phyloP scores from a whole-genome alignment of 1,140 invertebrate genomes.

The Drosophila sucinea region DNA sequence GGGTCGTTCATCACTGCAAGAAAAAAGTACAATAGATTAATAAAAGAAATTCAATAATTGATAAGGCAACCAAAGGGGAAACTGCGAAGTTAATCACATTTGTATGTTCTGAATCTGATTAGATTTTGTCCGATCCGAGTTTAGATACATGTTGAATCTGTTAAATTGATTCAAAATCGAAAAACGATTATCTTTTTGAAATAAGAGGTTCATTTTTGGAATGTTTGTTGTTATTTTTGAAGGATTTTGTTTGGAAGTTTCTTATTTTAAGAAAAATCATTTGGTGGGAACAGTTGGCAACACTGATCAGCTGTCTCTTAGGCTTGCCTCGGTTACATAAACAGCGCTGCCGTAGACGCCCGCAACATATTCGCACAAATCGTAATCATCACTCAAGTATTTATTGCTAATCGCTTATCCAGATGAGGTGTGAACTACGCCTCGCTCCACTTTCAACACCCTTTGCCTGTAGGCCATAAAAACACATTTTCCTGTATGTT shows the following conservation, averaged over 20 bases:
- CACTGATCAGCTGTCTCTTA: conserved; percentile 28
- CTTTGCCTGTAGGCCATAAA: conserved; percentile 4
- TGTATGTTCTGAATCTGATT: not conserved
- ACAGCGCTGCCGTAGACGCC: conserved; percentile 2
- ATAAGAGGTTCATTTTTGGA: not conserved
- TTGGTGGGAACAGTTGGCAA: conserved; percentile 25
- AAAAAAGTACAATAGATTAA: conserved; percentile 22
- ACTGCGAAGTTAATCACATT: not conserved
- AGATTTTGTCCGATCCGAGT: not conserved
- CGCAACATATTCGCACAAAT: conserved; percentile 6
- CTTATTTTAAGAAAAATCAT: not conserved
- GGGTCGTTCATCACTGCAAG: conserved; percentile 90
- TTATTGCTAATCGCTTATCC: not conserved
- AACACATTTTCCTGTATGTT: conserved; percentile 50
- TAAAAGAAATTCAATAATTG: conserved; percentile 27
- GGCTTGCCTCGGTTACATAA: conserved; percentile 57
- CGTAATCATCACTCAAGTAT: conserved; percentile 3
- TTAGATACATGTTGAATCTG: not conserved
- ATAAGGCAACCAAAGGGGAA: conserved; percentile 29
- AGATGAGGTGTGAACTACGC: conserved; percentile 44
- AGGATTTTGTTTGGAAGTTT: conserved; percentile 1
- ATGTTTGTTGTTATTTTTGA: not conserved
- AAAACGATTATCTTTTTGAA: not conserved
- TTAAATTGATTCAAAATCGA: not conserved
- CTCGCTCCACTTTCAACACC: conserved; percentile 9